phyloP scores from a whole-genome alignment of 2,888 invertebrate genomes.

The Griposia aprilina region DNA sequence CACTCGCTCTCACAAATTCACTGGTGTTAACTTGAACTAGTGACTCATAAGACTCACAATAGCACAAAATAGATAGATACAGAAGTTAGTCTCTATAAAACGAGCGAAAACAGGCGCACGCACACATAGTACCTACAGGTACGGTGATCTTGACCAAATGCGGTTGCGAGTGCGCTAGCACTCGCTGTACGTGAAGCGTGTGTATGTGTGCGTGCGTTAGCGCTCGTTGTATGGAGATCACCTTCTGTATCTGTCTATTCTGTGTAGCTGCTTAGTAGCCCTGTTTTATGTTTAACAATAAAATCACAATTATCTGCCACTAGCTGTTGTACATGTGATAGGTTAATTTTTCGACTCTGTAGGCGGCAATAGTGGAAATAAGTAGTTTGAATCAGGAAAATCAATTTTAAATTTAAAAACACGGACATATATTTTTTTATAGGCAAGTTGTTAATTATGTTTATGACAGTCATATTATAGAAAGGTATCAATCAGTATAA shows the following conservation, averaged over 20 bases:
- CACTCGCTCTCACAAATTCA: conserved; percentile 59
- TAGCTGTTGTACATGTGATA: conserved; percentile 16
- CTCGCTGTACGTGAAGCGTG: neutral
- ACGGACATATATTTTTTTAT: neutral
- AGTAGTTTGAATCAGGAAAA: conserved; percentile 21
- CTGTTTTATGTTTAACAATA: conserved; percentile 41
- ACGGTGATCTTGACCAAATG: neutral
- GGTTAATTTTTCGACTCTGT: conserved; percentile 9
- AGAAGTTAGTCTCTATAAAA: neutral
- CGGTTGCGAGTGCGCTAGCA: neutral
- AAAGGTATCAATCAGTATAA: neutral
- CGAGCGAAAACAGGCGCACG: neutral
- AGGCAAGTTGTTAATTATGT: neutral
- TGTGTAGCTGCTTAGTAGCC: conserved; percentile 9
- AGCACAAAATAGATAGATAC: neutral
- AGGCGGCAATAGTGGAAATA: conserved; percentile 4
- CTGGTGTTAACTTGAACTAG: conserved; percentile 35
- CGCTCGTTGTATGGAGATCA: neutral
- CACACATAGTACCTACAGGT: neutral
- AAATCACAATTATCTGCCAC: conserved; percentile 27
- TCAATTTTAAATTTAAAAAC: neutral
- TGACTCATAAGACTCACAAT: conserved; percentile 45
- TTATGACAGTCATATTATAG: neutral
- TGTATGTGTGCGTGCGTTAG: neutral
- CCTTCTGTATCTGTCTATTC: neutral